These are phyloP conservation scores for Orbicella faveolata DNA, from an alignment of 64 coral and sea anemone genomes.

Conservation along the genomic window DNA sequence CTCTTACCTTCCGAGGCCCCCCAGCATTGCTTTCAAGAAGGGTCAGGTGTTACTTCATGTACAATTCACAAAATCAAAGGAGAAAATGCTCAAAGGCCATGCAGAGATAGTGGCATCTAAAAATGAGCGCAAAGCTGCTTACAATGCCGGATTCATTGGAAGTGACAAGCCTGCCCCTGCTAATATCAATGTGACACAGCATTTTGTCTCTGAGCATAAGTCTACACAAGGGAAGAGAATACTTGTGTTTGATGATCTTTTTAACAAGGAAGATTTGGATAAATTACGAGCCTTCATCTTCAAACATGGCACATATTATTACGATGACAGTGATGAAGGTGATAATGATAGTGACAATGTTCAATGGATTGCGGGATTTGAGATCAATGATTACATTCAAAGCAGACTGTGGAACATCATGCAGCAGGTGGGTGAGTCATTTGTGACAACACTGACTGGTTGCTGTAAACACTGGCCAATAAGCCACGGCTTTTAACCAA, in stretches of 20 bases:
- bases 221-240: conserved; percentile 80
- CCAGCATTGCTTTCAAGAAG: conserved; percentile 83
- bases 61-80: conserved; percentile 79
- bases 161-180: conserved; percentile 51
- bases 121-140: conserved; percentile 20
- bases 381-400: conserved; percentile 76
- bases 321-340: conserved; percentile 87
- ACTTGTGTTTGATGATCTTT: conserved; percentile 94
- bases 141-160: conserved; percentile 70
- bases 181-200: conserved; percentile 38
- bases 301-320: conserved; percentile 93
- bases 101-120: conserved; percentile 43
- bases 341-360: conserved; percentile 92
- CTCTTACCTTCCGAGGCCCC: conserved; percentile 78
- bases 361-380: conserved; percentile 97
- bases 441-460: too few relatives aligned
- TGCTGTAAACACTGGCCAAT: too few relatives aligned
- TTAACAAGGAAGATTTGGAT: conserved; percentile 90
- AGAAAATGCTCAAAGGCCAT: conserved; percentile 68
- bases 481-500: too few relatives aligned
- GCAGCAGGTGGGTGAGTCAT: conserved; percentile 56
- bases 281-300: conserved; percentile 66
- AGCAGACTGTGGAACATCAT: conserved; percentile 89
- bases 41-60: conserved; percentile 79
- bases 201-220: conserved; percentile 51